phyloP scores from a whole-genome alignment of 2,797 vertebrate genomes.

The Selene dorsalis region DNA sequence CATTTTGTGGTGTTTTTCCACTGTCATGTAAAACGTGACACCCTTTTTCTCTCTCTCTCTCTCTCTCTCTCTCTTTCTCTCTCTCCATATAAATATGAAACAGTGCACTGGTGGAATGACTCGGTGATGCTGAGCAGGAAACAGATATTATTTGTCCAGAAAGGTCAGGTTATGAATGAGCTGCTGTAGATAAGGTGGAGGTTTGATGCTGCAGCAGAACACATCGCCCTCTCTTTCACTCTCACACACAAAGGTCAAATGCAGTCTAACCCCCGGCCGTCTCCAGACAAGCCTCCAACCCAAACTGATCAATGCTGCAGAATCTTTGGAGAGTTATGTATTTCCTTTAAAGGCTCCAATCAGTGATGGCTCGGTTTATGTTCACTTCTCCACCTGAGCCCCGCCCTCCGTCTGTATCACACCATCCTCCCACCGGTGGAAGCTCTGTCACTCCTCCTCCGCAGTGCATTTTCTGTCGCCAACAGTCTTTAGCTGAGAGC shows the following conservation, averaged over 20 bases:
- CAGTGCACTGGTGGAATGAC: not conserved
- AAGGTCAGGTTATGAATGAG: not conserved
- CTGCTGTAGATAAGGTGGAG: not conserved
- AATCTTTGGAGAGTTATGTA: constrained; percentile 36
- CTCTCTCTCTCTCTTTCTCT: not conserved
- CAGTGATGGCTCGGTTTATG: constrained; percentile 46
- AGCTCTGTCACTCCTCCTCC: constrained; percentile 28
- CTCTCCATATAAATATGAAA: not conserved
- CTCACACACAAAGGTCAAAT: constrained; percentile 51
- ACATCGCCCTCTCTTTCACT: not conserved
- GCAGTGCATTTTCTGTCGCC: constrained; percentile 50
- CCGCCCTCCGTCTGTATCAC: constrained; percentile 12
- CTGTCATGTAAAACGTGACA: not conserved
- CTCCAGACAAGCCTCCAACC: constrained; percentile 39
- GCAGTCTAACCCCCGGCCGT: constrained; percentile 33
- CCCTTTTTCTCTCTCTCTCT: not conserved
- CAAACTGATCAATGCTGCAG: constrained; percentile 64
- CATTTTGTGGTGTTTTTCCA: not conserved
- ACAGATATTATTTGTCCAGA: not conserved
- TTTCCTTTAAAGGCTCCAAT: constrained; percentile 35
- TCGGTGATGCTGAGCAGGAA: not conserved
- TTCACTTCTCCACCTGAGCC: constrained; percentile 35
- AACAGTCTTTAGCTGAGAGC: constrained; percentile 69
- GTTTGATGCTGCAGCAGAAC: not conserved
- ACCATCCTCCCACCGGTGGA: constrained; percentile 16